phyloP scores from a whole-genome alignment of 2,113 vertebrate genomes.

The Poeciliopsis turrubarensis region DNA sequence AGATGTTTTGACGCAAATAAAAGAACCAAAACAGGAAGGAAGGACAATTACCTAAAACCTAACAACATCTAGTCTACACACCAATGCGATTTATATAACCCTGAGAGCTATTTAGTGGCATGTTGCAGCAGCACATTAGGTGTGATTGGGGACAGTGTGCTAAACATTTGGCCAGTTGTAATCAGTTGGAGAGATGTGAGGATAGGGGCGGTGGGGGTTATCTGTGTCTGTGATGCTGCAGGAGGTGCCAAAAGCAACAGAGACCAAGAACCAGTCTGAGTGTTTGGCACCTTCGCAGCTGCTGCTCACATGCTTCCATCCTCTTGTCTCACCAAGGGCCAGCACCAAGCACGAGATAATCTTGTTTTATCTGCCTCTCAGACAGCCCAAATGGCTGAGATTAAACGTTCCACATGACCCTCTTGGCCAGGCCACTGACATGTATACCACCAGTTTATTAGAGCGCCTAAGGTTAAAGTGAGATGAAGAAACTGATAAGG shows the following conservation, averaged over 20 bases:
- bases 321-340: slow-evolving; percentile 62
- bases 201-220: slow-evolving; percentile 55
- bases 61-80: slow-evolving; percentile 54
- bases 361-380: slow-evolving; percentile 77
- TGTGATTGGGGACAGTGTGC: slow-evolving; percentile 69
- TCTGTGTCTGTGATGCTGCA: slow-evolving; percentile 54
- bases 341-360: slow-evolving; percentile 67
- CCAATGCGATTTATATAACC: slow-evolving; percentile 58
- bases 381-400: slow-evolving; percentile 78
- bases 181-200: slow-evolving; percentile 61
- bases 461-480: slow-evolving; percentile 73
- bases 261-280: slow-evolving; percentile 67
- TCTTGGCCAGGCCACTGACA: slow-evolving; percentile 59
- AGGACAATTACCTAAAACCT: slow-evolving; percentile 50
- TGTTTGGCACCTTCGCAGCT: slow-evolving; percentile 78
- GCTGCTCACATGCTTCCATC: slow-evolving; percentile 64
- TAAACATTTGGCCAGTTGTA: slow-evolving; percentile 75
- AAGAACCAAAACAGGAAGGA: slow-evolving; percentile 32
- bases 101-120: slow-evolving; percentile 62
- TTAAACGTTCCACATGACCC: slow-evolving; percentile 73
- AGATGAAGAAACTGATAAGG: slow-evolving; percentile 76
- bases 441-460: slow-evolving; percentile 73
- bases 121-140: slow-evolving; percentile 64
- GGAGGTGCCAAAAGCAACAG: slow-evolving; percentile 77
- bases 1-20: slow-evolving; percentile 36